Base-by-base conservation (phyloP, 64 coral and sea anemone genomes). In the Actinia tenebrosa region DNA sequence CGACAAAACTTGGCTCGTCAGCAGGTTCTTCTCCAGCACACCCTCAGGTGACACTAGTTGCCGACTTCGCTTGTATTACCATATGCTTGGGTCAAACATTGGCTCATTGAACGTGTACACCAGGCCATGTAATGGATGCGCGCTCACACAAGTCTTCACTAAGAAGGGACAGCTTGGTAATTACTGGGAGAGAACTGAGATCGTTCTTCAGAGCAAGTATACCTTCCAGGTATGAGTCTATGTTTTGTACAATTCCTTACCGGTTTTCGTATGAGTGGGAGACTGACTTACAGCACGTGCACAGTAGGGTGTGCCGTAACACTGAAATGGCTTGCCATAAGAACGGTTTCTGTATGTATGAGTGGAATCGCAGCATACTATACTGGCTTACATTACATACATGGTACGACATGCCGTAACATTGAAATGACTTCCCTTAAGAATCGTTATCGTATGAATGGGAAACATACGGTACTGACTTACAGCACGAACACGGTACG, bases 21-120 rank as follows among this genome's bases (percentile, higher is more conserved):
- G 93, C 86, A 88, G 88, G 25, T 99, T 90, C 80, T 78, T 88
- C 54, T 78, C 55, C 3, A 77, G 63, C 18, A 59, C 88, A 25
- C 22, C 78, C 23, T 53, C 63, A 45, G 89, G 86, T 9, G 93
- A 95, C 82, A 63, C 71, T 14, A 78, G 84, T 0, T 99, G 97
- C 43, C 78, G 59, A 23, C 78, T 99, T 18, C 90, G 97, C 9
- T 88, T 99, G 56, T 99, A 99, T 55, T 99, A 93, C 47, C 97
- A 99, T 86, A 88, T 99, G 88, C 89, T 95, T 66, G 97, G 97
- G 19, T 18, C 88, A n/a, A 78, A 86, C 26, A 99, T 99, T 72
- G 97, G 97, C 56, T 89, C 91, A 20, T 44, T 99, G 42, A 99
- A 90, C 58, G 91, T 99, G 5, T 95, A 99, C 59, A 95, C 93